Evolutionary conservation across 2,113 vertebrate genomes (phyloP).

Genomic region (Propithecus coquereli): DNA sequence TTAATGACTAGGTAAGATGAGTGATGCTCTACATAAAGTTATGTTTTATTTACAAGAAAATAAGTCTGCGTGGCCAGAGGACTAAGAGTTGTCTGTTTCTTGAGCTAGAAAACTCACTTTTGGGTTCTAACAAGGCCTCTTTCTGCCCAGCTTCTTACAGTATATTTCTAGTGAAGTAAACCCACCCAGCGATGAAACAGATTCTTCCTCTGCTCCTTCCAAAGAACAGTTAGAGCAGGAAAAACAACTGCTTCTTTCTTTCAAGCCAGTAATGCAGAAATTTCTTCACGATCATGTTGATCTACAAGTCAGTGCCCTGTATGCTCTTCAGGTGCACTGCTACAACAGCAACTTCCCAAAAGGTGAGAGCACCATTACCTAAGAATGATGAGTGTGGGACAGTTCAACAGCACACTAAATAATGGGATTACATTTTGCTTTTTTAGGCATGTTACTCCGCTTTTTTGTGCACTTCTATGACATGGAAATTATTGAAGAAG

Average conservation of each 20-base stretch:
- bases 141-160: constrained; percentile 92
- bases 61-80: not conserved
- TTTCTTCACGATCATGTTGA: constrained; percentile 98
- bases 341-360: constrained; percentile 94
- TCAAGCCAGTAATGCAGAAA: constrained; percentile 99
- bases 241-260: constrained; percentile 95
- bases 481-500: constrained; percentile 99
- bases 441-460: constrained; percentile 96
- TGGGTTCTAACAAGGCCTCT: not conserved
- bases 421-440: not conserved
- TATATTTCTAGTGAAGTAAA: constrained; percentile 97
- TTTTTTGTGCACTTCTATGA: constrained; percentile 99
- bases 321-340: constrained; percentile 99
- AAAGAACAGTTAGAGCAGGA: constrained; percentile 98
- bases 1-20: constrained; percentile 95
- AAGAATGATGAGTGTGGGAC: accelerated
- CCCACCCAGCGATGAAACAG: constrained; percentile 86
- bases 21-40: not conserved
- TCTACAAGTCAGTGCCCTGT: constrained; percentile 97
- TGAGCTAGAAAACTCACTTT: not conserved
- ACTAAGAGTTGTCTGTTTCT: not conserved
- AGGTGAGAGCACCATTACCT: constrained; percentile 81
- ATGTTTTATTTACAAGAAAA: not conserved
- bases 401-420: accelerated
- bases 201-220: constrained; percentile 92